phyloP scores from a whole-genome alignment of 2,888 invertebrate genomes.

The Brachyopa scutellaris region DNA sequence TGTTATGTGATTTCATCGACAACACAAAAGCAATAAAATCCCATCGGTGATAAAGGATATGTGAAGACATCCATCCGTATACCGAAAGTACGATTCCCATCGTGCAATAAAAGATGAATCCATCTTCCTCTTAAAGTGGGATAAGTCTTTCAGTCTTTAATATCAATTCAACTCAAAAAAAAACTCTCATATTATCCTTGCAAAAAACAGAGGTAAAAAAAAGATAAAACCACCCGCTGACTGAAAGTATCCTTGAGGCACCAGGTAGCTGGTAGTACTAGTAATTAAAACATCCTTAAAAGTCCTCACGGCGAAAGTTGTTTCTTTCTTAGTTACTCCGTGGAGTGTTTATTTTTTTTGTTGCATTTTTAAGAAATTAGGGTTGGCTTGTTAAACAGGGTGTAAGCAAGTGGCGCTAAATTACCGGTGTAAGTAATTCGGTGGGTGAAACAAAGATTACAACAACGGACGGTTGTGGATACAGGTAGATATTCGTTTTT shows the following conservation, averaged over 20 bases:
- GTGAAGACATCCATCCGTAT: slow-evolving; percentile 1
- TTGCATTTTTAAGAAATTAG: slow-evolving; percentile 68
- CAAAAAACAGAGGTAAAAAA: neutral
- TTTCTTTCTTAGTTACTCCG: slow-evolving; percentile 37
- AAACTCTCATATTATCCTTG: neutral
- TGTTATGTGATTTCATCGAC: slow-evolving; percentile 52
- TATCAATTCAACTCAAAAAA: slow-evolving; percentile 9
- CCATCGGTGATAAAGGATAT: slow-evolving; percentile 55
- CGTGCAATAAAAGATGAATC: slow-evolving; percentile 44
- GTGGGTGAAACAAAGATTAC: slow-evolving; percentile 47
- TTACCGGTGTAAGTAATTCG: slow-evolving; percentile 82
- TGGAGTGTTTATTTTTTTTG: slow-evolving; percentile 48
- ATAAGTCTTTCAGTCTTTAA: slow-evolving; percentile 45
- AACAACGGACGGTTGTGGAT: neutral
- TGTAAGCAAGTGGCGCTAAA: slow-evolving; percentile 82
- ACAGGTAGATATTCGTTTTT: neutral
- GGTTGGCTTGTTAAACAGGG: slow-evolving; percentile 80
- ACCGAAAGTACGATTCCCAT: neutral
- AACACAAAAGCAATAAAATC: slow-evolving; percentile 57
- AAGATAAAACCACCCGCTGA: slow-evolving; percentile 56
- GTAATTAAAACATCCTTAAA: slow-evolving; percentile 72
- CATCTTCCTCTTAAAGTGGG: slow-evolving; percentile 40
- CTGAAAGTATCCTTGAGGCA: slow-evolving; percentile 61
- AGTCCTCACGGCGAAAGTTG: slow-evolving; percentile 67
- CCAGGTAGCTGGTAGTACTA: slow-evolving; percentile 65